These are phyloP conservation scores for Junco hyemalis DNA, from an alignment of 2,113 vertebrate genomes.

Conservation along the genomic window DNA sequence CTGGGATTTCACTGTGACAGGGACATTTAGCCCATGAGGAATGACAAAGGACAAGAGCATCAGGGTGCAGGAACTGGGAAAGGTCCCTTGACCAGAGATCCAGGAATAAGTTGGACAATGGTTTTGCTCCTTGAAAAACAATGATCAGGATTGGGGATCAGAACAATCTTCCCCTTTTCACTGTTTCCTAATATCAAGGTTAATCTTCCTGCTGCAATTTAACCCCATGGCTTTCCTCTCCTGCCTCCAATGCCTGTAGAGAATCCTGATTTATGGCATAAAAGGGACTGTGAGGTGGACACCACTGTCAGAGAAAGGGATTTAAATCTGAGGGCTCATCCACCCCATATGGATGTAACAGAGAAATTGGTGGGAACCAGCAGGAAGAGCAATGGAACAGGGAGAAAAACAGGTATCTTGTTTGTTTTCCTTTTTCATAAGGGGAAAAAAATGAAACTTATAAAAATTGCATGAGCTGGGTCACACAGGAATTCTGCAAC, in stretches of 20 bases:
- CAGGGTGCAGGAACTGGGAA: background rate
- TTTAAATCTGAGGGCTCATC: background rate
- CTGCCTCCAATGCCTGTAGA: background rate
- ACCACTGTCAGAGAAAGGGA: background rate
- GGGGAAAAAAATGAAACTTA: background rate
- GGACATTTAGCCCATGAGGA: background rate
- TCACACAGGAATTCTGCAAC: background rate
- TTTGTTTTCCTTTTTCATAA: background rate
- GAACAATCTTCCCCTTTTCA: background rate
- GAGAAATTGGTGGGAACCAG: background rate
- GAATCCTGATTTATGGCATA: background rate
- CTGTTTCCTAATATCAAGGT: background rate
- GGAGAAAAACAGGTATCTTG: background rate
- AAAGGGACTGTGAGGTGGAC: background rate
- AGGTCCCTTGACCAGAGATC: background rate
- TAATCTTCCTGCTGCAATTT: background rate
- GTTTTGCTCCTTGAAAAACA: background rate
- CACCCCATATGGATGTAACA: background rate
- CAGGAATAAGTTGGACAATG: background rate
- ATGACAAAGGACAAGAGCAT: background rate
- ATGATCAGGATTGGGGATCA: background rate
- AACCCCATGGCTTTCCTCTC: background rate
- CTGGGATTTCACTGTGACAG: background rate
- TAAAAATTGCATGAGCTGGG: conserved; percentile 7
- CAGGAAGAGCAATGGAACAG: background rate